phyloP scores from a whole-genome alignment of 2,113 vertebrate genomes.

The Otis tarda region DNA sequence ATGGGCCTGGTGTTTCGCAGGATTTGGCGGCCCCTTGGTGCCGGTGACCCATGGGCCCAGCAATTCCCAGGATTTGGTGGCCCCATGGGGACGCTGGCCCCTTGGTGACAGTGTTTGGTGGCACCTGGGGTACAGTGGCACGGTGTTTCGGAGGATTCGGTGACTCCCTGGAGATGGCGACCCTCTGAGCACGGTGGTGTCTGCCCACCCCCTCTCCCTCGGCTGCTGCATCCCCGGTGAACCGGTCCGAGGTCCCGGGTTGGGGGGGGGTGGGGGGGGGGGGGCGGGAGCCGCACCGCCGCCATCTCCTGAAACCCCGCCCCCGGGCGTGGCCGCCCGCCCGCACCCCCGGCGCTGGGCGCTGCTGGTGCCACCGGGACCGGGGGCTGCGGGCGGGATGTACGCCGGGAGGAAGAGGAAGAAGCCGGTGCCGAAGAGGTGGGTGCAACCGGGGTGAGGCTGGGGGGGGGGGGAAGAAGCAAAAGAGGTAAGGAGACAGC shows the following conservation, averaged over 20 bases:
- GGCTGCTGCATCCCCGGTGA: background rate
- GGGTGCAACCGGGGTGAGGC: background rate
- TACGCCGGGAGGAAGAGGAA: slow-evolving; percentile 43
- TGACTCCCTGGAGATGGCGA: background rate
- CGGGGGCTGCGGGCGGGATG: background rate
- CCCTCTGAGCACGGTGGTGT: too few relatives aligned
- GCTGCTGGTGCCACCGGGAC: background rate
- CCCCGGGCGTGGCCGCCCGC: background rate
- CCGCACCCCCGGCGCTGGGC: background rate
- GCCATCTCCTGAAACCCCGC: background rate
- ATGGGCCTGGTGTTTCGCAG: too few relatives aligned
- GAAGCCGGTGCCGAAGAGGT: slow-evolving; percentile 52
- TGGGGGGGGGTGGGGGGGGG: background rate
- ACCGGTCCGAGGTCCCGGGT: background rate
- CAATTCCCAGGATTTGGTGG: background rate
- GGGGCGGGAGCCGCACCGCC: background rate
- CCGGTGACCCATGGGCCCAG: too few relatives aligned
- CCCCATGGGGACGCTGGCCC: background rate
- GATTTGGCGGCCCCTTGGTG: background rate
- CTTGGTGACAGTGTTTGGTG: background rate
- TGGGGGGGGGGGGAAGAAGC: background rate
- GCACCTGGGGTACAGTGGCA: too few relatives aligned
- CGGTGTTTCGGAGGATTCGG: background rate
- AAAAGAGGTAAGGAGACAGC: background rate
- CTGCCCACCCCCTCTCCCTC: too few relatives aligned